Evolutionary conservation across 2,113 vertebrate species (phyloP), one percentile per base, ranked within the genome.

Genomic region (Calyptommatus sinebrachiatus): DNA sequence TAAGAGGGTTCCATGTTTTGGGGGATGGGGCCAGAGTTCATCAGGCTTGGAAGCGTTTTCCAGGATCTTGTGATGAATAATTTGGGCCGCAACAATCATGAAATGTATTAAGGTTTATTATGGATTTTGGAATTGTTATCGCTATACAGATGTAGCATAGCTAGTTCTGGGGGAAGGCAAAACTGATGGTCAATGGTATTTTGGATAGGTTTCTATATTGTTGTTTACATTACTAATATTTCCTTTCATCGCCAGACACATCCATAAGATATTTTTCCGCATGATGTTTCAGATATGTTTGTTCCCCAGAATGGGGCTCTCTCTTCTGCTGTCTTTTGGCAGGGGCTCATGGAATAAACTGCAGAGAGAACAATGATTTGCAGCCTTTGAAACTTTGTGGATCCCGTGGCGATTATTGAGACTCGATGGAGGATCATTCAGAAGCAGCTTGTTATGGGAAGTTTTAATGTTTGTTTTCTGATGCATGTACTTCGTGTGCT

Each of bases 381-480:
- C 14, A 63, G 45, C 20, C n/a, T 65, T 26, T 24, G 41, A 35
- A 18, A 5, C 26, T 16, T 29, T 48, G 41, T 50, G 8, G 28
- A 73, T 73, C 61, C 70, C 70, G 8, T 1, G 69, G 28, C 24
- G 29, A 80, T 31, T 53, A 53, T 14, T 35, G n/a, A 53, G 6
- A 29, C 18, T 29, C n/a, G 60, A n/a, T 53, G 78, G 24, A 53
- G 50, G 20, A 66, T 22, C n/a, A 5, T 66, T 71, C 62, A 20
- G 61, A 73, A 66, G 53, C 1, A 4, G 46, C 6, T 46, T 46
- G 63, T 60, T 53, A 10, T 24, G 31, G 50, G 60, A 31, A 60
- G 16, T 73, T 73, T 80, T 81, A 68, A 68, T 20, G 69, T 35
- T 72, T 26, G 45, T 26, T 81, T 81, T 67, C 26, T 50, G 29